These are phyloP conservation scores for Aythya baeri DNA, from an alignment of 2,113 vertebrate genomes.

Conservation along the genomic window DNA sequence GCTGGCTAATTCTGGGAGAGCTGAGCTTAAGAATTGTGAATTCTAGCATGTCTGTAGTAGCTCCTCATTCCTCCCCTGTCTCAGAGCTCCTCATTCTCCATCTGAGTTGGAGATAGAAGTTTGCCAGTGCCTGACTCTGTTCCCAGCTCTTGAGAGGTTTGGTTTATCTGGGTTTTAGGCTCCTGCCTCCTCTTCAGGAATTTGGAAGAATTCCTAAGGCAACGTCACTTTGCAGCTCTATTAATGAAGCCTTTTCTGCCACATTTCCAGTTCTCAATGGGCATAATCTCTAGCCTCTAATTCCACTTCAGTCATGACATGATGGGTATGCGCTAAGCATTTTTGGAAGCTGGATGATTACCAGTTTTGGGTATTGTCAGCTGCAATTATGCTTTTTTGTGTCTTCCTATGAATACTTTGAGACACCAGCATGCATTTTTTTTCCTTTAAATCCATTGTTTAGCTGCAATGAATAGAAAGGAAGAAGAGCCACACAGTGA, in stretches of 20 bases:
- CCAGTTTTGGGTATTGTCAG: neutral
- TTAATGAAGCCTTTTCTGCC: neutral
- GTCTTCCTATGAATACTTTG: neutral
- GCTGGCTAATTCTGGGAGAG: neutral
- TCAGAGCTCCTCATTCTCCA: neutral
- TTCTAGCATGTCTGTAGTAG: accelerated
- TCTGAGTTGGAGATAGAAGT: neutral
- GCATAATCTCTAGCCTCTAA: neutral
- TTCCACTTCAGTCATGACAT: neutral
- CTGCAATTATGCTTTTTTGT: neutral
- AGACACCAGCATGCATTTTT: neutral
- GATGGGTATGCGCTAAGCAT: neutral
- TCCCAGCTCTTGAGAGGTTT: neutral
- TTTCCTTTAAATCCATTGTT: neutral
- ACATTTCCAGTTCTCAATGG: neutral
- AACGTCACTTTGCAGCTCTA: neutral
- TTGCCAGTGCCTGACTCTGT: neutral
- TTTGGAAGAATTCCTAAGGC: neutral
- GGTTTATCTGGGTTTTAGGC: neutral
- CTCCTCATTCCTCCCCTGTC: neutral
- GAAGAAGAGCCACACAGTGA: neutral
- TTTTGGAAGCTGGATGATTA: neutral
- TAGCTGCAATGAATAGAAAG: neutral
- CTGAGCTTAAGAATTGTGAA: neutral
- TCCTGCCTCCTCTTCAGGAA: neutral